Evolutionary conservation across 2,888 invertebrate species (phyloP).

Genomic region (Julus scandinavius): DNA sequence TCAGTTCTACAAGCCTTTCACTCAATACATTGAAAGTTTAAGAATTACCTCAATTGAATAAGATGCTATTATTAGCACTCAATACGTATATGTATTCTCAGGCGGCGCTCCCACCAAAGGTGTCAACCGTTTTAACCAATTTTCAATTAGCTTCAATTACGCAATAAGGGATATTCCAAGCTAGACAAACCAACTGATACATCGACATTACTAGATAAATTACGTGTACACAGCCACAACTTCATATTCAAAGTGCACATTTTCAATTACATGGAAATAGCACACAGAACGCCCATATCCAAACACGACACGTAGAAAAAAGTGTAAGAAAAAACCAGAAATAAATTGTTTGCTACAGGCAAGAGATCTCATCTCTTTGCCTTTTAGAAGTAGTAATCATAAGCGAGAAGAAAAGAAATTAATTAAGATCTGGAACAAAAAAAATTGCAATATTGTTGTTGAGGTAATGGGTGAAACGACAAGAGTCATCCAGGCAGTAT

Average conservation of each 20-base stretch:
- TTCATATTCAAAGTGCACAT: background rate
- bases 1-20: background rate
- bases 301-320: background rate
- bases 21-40: background rate
- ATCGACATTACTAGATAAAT: background rate
- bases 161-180: background rate
- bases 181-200: background rate
- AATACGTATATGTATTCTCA: background rate
- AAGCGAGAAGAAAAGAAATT: background rate
- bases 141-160: background rate
- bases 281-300: slow-evolving; percentile 19
- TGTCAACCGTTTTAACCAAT: background rate
- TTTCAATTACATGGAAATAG: background rate
- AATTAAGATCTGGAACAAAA: slow-evolving; percentile 13
- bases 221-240: background rate
- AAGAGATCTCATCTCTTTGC: background rate
- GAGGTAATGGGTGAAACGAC: slow-evolving; percentile 4
- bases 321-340: background rate
- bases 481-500: background rate
- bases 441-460: background rate
- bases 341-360: no score
- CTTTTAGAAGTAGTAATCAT: background rate
- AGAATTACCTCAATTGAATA: background rate
- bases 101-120: background rate
- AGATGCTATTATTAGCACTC: background rate